Base-by-base conservation (phyloP, 1,140 invertebrate species). In the Drosophila pallidifrons region DNA sequence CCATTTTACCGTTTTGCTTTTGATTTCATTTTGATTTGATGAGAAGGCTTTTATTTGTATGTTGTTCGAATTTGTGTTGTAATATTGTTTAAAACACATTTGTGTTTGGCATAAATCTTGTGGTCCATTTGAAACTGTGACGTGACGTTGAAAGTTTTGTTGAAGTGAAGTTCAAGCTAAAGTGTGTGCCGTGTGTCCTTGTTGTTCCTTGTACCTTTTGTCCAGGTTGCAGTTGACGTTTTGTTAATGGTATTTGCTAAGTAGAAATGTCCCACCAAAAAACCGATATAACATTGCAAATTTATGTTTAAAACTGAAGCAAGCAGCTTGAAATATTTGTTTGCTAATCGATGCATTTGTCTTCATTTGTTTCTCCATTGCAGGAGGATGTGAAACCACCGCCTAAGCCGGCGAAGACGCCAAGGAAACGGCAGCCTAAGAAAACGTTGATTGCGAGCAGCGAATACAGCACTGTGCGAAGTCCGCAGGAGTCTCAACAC, bases 71-170 rank as follows among this genome's bases (percentile, higher is more conserved):
- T 57, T 57, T 57, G 38, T 57, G 61, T 52, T 66, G 64, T 64
- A 49, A 55, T 66, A 68, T 64, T 64, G 57, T 71, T 71, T 66
- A 61, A 28, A 5, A 32, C 7, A 38, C 2, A 10, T 38, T 65
- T 55, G 46, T 46, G 69, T 35, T 25, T 54, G 51, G 65, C 54
- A 55, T 15, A 81, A 74, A 68, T 72, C 83, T 63, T 77, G 49
- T 82, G 83, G 85, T 86, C 77, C 47, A 70, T 81, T 91, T 91
- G 89, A 91, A 91, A 82, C 89, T 91, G 89, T 91, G 89, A 91
- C 89, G 89, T 86, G 75, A 83, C 87, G 83, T 81, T 88, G 65
- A 78, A 78, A 82, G 63, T 38, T 38, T 38, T 74, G 79, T 25
- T 25, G 20, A 25, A 25, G 20, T 64, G 10, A 35, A 52, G 52